Conservation (phyloP, 2,113 vertebrate genomes). For the Crotophaga sulcirostris region DNA sequence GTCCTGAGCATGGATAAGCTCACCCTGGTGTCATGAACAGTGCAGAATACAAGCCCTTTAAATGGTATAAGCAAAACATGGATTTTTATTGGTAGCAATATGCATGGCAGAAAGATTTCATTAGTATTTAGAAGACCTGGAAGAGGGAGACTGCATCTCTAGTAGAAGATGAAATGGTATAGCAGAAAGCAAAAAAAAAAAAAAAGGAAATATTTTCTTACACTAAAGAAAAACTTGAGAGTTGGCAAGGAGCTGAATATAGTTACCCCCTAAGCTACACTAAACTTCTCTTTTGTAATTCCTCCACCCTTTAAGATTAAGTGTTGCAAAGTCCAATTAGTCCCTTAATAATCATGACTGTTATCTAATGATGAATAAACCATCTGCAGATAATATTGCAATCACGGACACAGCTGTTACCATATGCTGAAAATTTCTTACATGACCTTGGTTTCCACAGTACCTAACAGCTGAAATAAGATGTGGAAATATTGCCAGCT, state of each 20-base stretch:
- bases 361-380: slow-evolving; percentile 59
- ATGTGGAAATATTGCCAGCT: slow-evolving; percentile 67
- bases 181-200: not conserved
- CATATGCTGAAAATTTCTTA: slow-evolving; percentile 64
- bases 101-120: not conserved
- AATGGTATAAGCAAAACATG: not conserved
- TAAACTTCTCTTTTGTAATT: slow-evolving; percentile 14
- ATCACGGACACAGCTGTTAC: not conserved
- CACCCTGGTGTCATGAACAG: not conserved
- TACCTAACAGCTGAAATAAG: slow-evolving; percentile 69
- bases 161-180: not conserved
- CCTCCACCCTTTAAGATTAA: slow-evolving; percentile 2
- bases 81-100: not conserved
- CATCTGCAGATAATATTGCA: slow-evolving; percentile 52
- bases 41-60: not conserved
- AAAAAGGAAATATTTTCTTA: not conserved
- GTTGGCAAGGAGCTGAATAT: not conserved
- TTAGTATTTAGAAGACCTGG: not conserved
- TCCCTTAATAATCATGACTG: slow-evolving; percentile 54
- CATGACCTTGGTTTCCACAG: slow-evolving; percentile 73
- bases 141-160: not conserved
- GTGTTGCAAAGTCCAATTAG: slow-evolving; percentile 34
- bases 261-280: not conserved
- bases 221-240: not conserved
- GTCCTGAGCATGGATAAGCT: not conserved